phyloP scores from a whole-genome alignment of 2,888 invertebrate genomes.

The Arctia plantaginis region DNA sequence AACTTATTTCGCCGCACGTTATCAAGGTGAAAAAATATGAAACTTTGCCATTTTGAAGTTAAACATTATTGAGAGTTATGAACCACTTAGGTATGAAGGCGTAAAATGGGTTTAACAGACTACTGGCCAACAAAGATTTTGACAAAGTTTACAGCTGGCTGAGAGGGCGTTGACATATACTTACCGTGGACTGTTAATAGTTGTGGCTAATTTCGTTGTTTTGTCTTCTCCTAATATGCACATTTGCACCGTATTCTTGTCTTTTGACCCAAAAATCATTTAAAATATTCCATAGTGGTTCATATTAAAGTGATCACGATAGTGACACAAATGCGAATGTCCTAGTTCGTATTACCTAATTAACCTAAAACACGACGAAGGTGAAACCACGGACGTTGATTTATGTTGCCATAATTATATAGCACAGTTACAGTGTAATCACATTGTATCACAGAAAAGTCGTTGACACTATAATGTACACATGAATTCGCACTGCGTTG shows the following conservation, averaged over 20 bases:
- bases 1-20: neutral
- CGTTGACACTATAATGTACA: constrained; percentile 48
- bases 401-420: constrained; percentile 3
- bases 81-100: too few relatives aligned
- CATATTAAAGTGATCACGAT: neutral
- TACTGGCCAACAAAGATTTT: too few relatives aligned
- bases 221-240: too few relatives aligned
- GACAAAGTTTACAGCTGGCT: too few relatives aligned
- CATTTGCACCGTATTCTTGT: neutral
- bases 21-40: neutral
- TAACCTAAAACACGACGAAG: constrained; percentile 11
- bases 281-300: neutral
- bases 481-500: constrained; percentile 49
- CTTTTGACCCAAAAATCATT: neutral
- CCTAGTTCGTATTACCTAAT: neutral
- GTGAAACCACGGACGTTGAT: neutral
- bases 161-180: too few relatives aligned
- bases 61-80: neutral
- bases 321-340: constrained; percentile 18
- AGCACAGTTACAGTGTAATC: neutral
- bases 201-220: too few relatives aligned
- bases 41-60: neutral
- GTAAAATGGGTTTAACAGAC: neutral
- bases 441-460: constrained; percentile 25
- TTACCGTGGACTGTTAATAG: too few relatives aligned